Evolutionary conservation across 2,797 vertebrate species (phyloP), one percentile per base, ranked within the genome.

Genomic region (Trematomus bernacchii): DNA sequence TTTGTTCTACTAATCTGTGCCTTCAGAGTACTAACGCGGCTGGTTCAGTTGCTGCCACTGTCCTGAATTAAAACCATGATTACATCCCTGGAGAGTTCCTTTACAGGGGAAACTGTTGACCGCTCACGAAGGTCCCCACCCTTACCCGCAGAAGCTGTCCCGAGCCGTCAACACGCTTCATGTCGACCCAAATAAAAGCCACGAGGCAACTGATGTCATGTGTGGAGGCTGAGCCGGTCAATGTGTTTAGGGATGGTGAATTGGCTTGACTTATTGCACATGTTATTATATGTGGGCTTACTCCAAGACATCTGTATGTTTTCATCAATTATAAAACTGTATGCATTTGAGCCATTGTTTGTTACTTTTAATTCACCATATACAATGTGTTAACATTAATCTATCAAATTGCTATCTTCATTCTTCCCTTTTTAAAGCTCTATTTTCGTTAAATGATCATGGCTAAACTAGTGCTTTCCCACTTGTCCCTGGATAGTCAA

Each of bases 121-220:
- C 80, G 21, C 78, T 87, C 82, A 77, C 59, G 47, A 90, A 50
- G 85, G 81, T 86, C 87, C 90, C 89, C 91, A 79, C 91, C 91
- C 92, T 83, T 75, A 82, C 82, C 90, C 87, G 33, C 92, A 87
- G 69, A 71, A 79, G 68, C 73, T 89, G 86, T 78, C 82, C 47
- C 44, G 48, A 82, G 59, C 64, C 69, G 42, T 87, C 84, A 87
- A 76, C 83, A 77, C 16, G 42, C 75, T 85, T 75, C 72, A 76
- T 76, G 83, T 84, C 76, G 23, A 84, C 80, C 52, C 77, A 91
- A 92, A 92, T 86, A 89, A 88, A 87, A 83, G 76, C 77, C 84
- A 85, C 80, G 73, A 62, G 68, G 79, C 75, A 3, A 53, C 70
- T 93, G 89, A 93, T 90, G 91, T 94, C 90, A 94, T 87, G 65